Evolutionary conservation across 2,113 vertebrate species (phyloP), one percentile per base, ranked within the genome.

Genomic region (Myotis lucifugus): DNA sequence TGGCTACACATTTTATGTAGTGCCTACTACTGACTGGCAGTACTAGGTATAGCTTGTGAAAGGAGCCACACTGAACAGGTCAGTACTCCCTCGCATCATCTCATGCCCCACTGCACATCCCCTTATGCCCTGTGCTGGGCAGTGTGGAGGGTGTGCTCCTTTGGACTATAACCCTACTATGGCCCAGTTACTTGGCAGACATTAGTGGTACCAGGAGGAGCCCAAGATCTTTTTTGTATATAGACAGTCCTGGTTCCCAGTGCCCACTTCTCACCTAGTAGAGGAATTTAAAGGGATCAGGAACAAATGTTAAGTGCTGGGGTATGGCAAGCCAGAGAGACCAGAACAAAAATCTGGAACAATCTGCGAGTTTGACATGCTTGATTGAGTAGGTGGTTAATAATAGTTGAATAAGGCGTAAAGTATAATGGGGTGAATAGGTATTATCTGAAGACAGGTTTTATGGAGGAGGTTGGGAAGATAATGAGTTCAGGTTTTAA

Each of bases 21-120:
- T 69, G 21, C 18, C 12, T 85, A 82, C 34, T 48, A 66, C 9
- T 17, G 72, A 8, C 27, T 83, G 46, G 40, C 73, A 27, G 52
- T 40, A 73, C 61, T n/a, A 93, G 13, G 27, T 32, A 66, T 40
- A 88, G 27, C 27, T 82, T 95, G 11, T 93, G 92, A 87, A 92
- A 78, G 32, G 72, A 85, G n/a, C 14, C n/a, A 73, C 56, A 74
- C 9, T n/a, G 34, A 64, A 19, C 12, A 46, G 18, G n/a, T 73
- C 27, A 59, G 9, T 48, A 73, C 18, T 77, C 40, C 29, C 86
- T 19, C 23, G 86, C 27, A 85, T 54, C 11, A 13, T 90, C 52
- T 94, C 27, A 52, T 67, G 6, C 7, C 12, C 40, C 5, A 46
- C 17, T 88, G 40, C 25, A 66, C 5, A 11, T 84, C 14, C 10